A percentile compares a stretch with the other conserved stretches of the same genome.
Evolutionary conservation across 2,888 invertebrate genomes (phyloP).

Genomic region (Steromphala cineraria): DNA sequence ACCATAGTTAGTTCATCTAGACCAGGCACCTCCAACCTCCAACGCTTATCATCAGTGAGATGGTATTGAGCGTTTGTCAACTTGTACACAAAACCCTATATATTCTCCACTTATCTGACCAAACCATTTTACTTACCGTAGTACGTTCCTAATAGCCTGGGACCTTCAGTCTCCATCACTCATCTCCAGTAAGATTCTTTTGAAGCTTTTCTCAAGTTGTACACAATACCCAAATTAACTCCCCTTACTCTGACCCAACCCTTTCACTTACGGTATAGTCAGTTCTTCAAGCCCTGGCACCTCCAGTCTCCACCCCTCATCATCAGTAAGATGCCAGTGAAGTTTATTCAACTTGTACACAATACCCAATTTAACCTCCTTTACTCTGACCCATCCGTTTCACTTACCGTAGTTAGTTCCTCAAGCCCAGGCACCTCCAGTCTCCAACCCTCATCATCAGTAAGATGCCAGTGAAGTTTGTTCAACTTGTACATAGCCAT

Average conservation of each 20-base stretch:
- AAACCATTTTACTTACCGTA: conserved; percentile 42
- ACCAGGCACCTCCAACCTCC: conserved; percentile 54
- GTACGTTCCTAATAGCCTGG: conserved; percentile 69
- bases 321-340: conserved; percentile 21
- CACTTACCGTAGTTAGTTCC: conserved; percentile 66
- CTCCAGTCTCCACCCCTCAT: not conserved
- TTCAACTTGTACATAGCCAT: conserved; percentile 73
- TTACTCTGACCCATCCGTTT: too few relatives aligned
- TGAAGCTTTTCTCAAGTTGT: too few relatives aligned
- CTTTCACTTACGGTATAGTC: conserved; percentile 53
- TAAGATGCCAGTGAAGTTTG: conserved; percentile 69
- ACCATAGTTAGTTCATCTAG: conserved; percentile 70
- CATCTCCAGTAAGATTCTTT: too few relatives aligned
- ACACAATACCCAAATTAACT: too few relatives aligned
- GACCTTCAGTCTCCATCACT: conserved; percentile 36
- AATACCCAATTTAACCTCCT: too few relatives aligned
- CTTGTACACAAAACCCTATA: too few relatives aligned
- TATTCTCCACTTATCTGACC: too few relatives aligned
- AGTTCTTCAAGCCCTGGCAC: conserved; percentile 70
- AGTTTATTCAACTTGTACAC: too few relatives aligned
- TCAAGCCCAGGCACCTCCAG: conserved; percentile 70
- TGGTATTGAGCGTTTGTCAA: too few relatives aligned
- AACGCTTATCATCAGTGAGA: too few relatives aligned
- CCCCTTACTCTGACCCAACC: too few relatives aligned
- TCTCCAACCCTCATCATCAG: conserved; percentile 74